Percentiles rank a stretch among this genome's conserved stretches.
These are phyloP conservation scores for Rhopalosiphum padi DNA, from an alignment of 1,140 invertebrate genomes.

Conservation along the genomic window DNA sequence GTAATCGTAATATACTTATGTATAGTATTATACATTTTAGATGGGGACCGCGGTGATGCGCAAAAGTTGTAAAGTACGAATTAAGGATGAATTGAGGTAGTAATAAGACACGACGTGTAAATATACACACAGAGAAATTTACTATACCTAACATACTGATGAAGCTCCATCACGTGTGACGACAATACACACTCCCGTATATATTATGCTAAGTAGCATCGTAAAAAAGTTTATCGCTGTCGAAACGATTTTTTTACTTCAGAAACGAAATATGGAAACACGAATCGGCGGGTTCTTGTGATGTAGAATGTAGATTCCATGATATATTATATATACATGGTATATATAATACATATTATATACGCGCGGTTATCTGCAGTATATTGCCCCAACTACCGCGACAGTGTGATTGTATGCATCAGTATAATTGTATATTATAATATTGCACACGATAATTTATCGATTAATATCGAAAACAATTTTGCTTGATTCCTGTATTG, in stretches of 20 bases:
- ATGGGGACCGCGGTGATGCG: background rate
- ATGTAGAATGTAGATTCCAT: background rate
- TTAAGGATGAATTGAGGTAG: background rate
- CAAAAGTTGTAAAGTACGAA: conserved; percentile 26
- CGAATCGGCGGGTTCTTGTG: background rate
- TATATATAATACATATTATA: no score
- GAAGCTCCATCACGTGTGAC: background rate
- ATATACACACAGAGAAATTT: background rate
- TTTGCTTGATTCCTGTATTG: background rate
- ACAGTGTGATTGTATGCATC: background rate
- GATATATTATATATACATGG: background rate
- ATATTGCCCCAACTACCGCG: background rate
- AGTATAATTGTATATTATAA: background rate
- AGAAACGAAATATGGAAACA: conserved; percentile 3
- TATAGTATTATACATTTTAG: background rate
- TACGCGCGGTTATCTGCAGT: background rate
- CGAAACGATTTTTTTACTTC: background rate
- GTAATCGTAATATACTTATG: background rate
- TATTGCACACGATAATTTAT: background rate
- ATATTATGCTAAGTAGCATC: background rate
- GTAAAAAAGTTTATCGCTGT: conserved; percentile 3
- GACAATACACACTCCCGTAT: background rate
- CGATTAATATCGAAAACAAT: background rate
- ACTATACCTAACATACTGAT: background rate
- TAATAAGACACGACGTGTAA: background rate